Evolutionary conservation across 2,888 invertebrate species (phyloP).

Genomic region (Andrena chrysosceles): DNA sequence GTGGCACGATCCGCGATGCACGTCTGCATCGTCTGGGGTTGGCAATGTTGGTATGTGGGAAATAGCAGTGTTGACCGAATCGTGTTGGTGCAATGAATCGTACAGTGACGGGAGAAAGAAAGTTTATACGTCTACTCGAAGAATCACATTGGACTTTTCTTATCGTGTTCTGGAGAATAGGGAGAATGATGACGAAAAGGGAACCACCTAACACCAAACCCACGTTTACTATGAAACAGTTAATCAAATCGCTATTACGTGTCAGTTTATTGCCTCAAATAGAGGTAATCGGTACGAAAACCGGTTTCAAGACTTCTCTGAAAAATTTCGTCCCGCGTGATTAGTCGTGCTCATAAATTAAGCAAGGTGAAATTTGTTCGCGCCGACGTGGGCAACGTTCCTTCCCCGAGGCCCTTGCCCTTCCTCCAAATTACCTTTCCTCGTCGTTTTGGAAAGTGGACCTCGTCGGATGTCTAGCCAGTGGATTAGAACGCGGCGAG

Average conservation of each 20-base stretch:
- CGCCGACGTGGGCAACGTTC: constrained; percentile 35
- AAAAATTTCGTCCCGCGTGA: constrained; percentile 24
- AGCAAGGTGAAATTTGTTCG: constrained; percentile 20
- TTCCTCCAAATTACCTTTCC: constrained; percentile 23
- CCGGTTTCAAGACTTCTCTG: constrained; percentile 1
- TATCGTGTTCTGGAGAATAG: too few relatives aligned
- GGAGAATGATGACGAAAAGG: too few relatives aligned
- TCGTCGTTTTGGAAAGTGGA: constrained; percentile 66
- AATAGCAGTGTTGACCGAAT: too few relatives aligned
- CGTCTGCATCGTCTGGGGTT: background rate
- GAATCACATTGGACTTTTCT: too few relatives aligned
- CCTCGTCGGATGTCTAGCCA: constrained; percentile 16
- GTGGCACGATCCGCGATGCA: background rate
- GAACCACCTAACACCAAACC: background rate
- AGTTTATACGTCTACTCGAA: too few relatives aligned
- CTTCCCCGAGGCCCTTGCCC: constrained; percentile 28
- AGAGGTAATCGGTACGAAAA: constrained; percentile 5
- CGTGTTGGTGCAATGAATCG: too few relatives aligned
- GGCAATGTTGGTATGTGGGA: too few relatives aligned
- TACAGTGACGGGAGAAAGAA: too few relatives aligned
- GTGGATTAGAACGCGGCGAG: constrained; percentile 56
- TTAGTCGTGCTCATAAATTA: constrained; percentile 5
- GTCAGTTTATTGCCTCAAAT: constrained; percentile 5
- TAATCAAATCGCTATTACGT: background rate
- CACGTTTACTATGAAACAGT: background rate